A percentile compares a stretch with the other conserved stretches of the same genome.
Conservation (phyloP, 2,888 invertebrate genomes). For the Stenurella melanura region DNA sequence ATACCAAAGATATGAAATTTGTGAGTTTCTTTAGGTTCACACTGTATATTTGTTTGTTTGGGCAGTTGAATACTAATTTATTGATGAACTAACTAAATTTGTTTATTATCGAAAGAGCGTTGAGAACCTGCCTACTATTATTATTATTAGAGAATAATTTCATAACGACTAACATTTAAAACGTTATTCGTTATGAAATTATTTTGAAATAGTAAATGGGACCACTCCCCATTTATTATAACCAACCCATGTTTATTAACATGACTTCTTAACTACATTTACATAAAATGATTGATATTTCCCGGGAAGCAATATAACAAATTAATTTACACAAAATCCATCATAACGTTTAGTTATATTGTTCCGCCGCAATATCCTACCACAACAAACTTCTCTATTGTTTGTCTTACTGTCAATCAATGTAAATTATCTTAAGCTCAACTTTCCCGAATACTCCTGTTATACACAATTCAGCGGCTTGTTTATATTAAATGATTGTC, state of each 20-base stretch:
- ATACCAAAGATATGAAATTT: too few relatives aligned
- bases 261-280: neutral
- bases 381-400: neutral
- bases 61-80: too few relatives aligned
- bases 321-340: neutral
- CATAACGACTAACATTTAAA: too few relatives aligned
- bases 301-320: neutral
- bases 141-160: too few relatives aligned
- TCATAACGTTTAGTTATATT: neutral
- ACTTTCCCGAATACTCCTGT: neutral
- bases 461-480: neutral
- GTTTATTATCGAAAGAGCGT: too few relatives aligned
- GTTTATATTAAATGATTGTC: neutral
- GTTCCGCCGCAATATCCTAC: neutral
- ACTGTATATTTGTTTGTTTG: too few relatives aligned
- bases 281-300: constrained; percentile 1
- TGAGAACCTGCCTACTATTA: too few relatives aligned
- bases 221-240: too few relatives aligned
- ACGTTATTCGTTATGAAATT: too few relatives aligned
- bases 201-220: too few relatives aligned
- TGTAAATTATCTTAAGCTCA: constrained; percentile 1
- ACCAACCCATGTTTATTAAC: neutral
- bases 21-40: too few relatives aligned
- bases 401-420: neutral
- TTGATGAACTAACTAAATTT: too few relatives aligned